Percentiles rank a stretch among this genome's conserved stretches.
phyloP scores from a whole-genome alignment of 2,113 vertebrate species.

The Odocoileus hemionus region DNA sequence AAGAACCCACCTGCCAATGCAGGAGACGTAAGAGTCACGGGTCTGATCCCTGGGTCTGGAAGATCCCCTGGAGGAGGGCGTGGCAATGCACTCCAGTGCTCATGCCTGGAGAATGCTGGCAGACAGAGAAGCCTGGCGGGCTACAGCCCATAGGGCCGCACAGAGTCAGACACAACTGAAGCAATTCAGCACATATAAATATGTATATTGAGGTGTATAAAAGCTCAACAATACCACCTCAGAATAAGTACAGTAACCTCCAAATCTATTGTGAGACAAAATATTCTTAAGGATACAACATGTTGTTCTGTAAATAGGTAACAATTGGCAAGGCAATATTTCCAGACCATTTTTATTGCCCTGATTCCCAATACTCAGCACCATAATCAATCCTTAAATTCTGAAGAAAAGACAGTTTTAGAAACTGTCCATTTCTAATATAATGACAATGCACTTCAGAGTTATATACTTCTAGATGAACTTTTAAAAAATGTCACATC shows the following conservation, averaged over 20 bases:
- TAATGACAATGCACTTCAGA: not conserved
- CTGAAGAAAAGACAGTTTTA: constrained; percentile 27
- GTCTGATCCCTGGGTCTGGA: not conserved
- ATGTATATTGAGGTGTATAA: not conserved
- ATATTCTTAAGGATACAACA: not conserved
- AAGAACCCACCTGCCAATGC: not conserved
- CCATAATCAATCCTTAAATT: constrained; percentile 20
- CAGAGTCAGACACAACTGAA: not conserved
- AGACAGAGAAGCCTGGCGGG: not conserved
- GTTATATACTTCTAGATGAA: not conserved
- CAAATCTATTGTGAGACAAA: constrained; percentile 2
- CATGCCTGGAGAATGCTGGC: not conserved
- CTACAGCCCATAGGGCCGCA: not conserved
- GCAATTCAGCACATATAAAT: not conserved
- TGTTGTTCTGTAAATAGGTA: not conserved
- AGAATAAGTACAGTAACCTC: not conserved
- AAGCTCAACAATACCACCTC: not conserved
- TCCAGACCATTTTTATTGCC: not conserved
- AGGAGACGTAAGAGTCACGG: not conserved
- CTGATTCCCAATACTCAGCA: not conserved
- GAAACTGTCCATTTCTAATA: not conserved
- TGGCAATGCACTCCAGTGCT: not conserved
- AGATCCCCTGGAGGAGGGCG: not conserved
- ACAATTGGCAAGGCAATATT: not conserved
- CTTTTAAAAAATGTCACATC: not conserved